phyloP scores from a whole-genome alignment of 1,140 invertebrate species.

The Ostrea denselamellosa region DNA sequence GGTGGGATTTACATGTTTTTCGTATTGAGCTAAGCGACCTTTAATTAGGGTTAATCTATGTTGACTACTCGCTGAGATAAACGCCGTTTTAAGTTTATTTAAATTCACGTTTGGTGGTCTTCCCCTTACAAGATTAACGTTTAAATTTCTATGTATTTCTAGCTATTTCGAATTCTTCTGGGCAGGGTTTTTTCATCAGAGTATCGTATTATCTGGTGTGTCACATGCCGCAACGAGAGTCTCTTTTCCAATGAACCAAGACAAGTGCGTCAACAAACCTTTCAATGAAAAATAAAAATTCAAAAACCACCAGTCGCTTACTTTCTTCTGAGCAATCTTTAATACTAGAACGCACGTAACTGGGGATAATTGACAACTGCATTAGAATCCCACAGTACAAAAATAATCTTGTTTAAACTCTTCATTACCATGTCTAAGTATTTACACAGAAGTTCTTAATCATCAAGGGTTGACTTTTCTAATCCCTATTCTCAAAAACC shows the following conservation, averaged over 20 bases:
- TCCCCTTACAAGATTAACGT: conserved; percentile 26
- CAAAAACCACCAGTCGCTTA: not conserved
- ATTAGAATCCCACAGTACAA: not conserved
- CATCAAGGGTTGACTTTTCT: conserved; percentile 25
- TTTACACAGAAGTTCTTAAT: conserved; percentile 40
- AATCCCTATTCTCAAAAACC: conserved; percentile 28
- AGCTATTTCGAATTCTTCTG: not conserved
- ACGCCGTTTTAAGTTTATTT: conserved; percentile 30
- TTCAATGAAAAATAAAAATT: not conserved
- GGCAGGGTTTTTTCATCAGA: not conserved
- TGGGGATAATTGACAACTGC: not conserved
- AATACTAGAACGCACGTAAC: not conserved
- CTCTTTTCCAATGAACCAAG: conserved; percentile 9
- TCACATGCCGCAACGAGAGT: not conserved
- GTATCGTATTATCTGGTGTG: not conserved
- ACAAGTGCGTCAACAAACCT: not conserved
- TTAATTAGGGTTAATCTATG: conserved; percentile 38
- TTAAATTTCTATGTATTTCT: conserved; percentile 13
- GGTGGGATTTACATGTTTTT: conserved; percentile 36
- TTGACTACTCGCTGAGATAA: conserved; percentile 37
- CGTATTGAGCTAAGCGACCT: conserved; percentile 34
- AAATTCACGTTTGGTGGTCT: conserved; percentile 39
- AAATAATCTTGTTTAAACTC: conserved; percentile 16
- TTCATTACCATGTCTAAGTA: not conserved
- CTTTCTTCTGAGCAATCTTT: not conserved